These are phyloP conservation scores for Eulimnadia texana DNA, from an alignment of 1,140 invertebrate genomes.

Conservation along the genomic window DNA sequence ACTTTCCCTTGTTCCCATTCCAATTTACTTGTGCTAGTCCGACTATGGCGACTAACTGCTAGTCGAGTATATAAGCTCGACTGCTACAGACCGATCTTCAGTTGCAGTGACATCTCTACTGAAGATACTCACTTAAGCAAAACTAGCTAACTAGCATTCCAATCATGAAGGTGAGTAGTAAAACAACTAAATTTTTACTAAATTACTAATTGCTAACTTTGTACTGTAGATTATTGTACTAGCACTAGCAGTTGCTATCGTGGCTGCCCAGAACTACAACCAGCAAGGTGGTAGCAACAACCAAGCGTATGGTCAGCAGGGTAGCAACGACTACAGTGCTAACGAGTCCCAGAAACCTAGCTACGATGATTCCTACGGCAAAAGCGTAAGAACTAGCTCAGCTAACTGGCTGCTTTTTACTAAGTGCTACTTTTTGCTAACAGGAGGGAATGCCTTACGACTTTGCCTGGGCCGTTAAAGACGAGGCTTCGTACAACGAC, in stretches of 20 bases:
- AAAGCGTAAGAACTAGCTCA: neutral
- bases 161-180: no score
- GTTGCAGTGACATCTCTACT: neutral
- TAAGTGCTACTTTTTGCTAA: no score
- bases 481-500: conserved; percentile 18
- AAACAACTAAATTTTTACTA: neutral
- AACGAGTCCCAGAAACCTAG: neutral
- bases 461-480: conserved; percentile 15
- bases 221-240: neutral
- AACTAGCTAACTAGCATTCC: neutral
- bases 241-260: neutral
- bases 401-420: no score
- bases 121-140: neutral
- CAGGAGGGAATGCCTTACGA: conserved; percentile 15
- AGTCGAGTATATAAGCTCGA: neutral
- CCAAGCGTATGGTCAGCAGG: no score
- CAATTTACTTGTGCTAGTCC: no score
- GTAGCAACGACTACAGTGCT: neutral
- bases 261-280: neutral
- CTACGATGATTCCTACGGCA: neutral
- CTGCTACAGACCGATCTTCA: neutral
- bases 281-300: neutral
- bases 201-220: no score
- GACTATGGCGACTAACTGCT: neutral
- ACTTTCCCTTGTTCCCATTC: neutral